Evolutionary conservation across 2,888 invertebrate species (phyloP).

Genomic region (Unio delphinus): DNA sequence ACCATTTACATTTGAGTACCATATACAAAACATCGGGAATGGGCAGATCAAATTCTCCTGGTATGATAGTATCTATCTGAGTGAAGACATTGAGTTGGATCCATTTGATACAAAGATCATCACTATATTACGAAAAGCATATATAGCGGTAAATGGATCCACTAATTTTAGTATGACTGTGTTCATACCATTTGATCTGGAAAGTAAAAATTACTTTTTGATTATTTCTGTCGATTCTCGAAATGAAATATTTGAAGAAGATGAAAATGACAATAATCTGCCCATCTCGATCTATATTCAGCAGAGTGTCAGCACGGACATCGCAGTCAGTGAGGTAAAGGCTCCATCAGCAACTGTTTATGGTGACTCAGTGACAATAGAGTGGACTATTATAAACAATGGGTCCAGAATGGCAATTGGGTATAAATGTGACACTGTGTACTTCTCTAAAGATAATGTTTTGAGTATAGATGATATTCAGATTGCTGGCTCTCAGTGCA

Average conservation of each 20-base stretch:
- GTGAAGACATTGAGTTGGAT: conserved; percentile 19
- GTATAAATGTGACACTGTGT: conserved; percentile 26
- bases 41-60: background rate
- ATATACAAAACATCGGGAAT: conserved; percentile 14
- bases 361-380: conserved; percentile 11
- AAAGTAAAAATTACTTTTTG: conserved; percentile 18
- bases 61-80: conserved; percentile 17
- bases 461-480: conserved; percentile 23
- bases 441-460: conserved; percentile 16
- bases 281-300: conserved; percentile 5
- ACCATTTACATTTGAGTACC: conserved; percentile 12
- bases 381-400: conserved; percentile 21
- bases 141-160: conserved; percentile 6
- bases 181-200: conserved; percentile 15
- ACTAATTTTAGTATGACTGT: conserved; percentile 4
- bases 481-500: conserved; percentile 16
- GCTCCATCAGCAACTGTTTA: conserved; percentile 6
- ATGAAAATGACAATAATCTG: conserved; percentile 21
- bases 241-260: conserved; percentile 16
- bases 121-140: background rate
- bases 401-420: conserved; percentile 12
- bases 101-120: conserved; percentile 20
- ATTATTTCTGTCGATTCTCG: conserved; percentile 17
- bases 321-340: conserved; percentile 11
- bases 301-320: conserved; percentile 15